Base-by-base conservation (phyloP, 2,113 vertebrate species). In the Planiliza haematocheilus region DNA sequence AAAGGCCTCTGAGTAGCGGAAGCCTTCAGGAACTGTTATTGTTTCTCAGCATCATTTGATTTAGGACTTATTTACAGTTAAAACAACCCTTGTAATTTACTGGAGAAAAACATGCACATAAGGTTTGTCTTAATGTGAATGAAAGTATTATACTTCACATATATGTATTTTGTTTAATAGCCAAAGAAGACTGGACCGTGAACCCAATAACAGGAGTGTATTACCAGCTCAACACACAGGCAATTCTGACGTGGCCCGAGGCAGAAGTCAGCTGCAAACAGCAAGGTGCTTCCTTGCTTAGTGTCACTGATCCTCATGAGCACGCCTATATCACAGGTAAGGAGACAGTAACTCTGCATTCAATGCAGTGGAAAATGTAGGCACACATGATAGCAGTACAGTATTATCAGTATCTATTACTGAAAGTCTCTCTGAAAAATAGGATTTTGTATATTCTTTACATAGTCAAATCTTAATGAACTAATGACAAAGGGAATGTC, bases 221-320 rank as follows among this genome's bases (percentile, higher is more conserved):
- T 61, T 97, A 98, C 87, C 96, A 96, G 88, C 86, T 95, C 62
- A 97, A 97, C 66, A 71, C 76, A 51, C 71, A 93, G 0, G 86
- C 96, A 16, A 94, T 94, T 30, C 82, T 98, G 70, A 96, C 91
- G 0, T 97, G 96, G 96, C 77, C 94, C 8, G 95, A 98, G 83
- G 97, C 97, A 11, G 93, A 95, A 56, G 93, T 84, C 86, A 97
- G 96, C 88, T 98, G 97, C 75, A 94, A 93, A 16, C 95, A 98
- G 48, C 96, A 97, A 79, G 82, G 87, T 0, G 91, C 94, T 0
- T 92, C 95, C 0, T 84, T 98, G 61, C 17, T 96, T 70, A 96
- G 95, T 52, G 83, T 98, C 85, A 94, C 92, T 0, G 95, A 97
- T 63, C 72, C 96, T 58, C 94, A 96, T 0, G 93, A 97, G 65